A percentile compares a stretch with the other conserved stretches of the same genome.
Conservation (phyloP, 2,797 vertebrate species). For the Poecilia gillii region DNA sequence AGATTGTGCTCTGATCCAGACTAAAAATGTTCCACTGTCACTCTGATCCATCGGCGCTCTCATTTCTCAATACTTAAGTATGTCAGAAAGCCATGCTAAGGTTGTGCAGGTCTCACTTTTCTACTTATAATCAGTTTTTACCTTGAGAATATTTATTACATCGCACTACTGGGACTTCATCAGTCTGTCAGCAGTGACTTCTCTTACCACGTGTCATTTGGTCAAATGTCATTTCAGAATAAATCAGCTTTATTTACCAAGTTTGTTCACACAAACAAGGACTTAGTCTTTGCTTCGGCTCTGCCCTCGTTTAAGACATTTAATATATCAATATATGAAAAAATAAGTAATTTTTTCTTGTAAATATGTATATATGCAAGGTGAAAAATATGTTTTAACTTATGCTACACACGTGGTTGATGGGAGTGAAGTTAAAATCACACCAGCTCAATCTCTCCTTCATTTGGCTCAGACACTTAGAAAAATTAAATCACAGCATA, state of each 20-base stretch:
- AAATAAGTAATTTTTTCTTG: background rate
- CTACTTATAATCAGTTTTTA: background rate
- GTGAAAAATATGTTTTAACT: background rate
- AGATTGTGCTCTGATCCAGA: background rate
- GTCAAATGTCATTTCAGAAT: background rate
- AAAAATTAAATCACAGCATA: background rate
- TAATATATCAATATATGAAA: background rate
- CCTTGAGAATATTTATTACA: background rate
- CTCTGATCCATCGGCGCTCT: background rate
- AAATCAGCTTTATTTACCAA: background rate
- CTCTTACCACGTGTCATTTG: background rate
- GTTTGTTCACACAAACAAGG: background rate
- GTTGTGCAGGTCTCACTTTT: background rate
- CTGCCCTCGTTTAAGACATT: background rate
- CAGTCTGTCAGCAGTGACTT: background rate
- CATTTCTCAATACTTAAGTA: background rate
- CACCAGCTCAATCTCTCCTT: background rate
- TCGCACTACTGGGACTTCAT: background rate
- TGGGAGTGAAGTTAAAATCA: background rate
- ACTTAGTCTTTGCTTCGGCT: background rate
- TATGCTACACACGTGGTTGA: background rate
- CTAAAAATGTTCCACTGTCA: background rate
- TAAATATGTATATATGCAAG: background rate
- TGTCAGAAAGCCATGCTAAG: background rate
- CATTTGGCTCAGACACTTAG: background rate